phyloP scores from a whole-genome alignment of 2,888 invertebrate genomes.

The Pollenia angustigena region DNA sequence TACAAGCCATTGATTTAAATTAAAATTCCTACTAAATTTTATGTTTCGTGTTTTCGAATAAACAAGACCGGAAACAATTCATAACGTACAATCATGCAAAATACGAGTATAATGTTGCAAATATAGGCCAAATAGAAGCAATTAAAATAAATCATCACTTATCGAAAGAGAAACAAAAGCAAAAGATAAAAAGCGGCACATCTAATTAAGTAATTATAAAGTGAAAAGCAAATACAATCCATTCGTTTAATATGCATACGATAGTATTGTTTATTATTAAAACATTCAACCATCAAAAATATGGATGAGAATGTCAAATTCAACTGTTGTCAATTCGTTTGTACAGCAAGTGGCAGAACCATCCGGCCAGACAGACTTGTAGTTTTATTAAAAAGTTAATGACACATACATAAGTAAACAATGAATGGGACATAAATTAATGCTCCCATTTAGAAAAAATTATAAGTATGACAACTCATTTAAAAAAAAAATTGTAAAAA shows the following conservation, averaged over 20 bases:
- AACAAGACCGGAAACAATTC: slow-evolving; percentile 20
- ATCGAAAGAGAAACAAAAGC: slow-evolving; percentile 18
- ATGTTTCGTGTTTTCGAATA: slow-evolving; percentile 28
- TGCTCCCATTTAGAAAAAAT: slow-evolving; percentile 14
- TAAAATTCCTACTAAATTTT: slow-evolving; percentile 41
- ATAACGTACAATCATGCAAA: slow-evolving; percentile 44
- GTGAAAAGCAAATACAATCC: slow-evolving; percentile 47
- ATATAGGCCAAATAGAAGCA: slow-evolving; percentile 25
- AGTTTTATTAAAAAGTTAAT: slow-evolving; percentile 2
- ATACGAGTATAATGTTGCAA: slow-evolving; percentile 11
- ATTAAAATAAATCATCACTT: slow-evolving; percentile 33
- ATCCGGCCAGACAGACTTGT: not conserved
- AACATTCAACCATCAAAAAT: slow-evolving; percentile 15
- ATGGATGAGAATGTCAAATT: slow-evolving; percentile 41
- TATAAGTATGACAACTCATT: slow-evolving; percentile 26
- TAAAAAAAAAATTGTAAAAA: not conserved
- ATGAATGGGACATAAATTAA: slow-evolving; percentile 14
- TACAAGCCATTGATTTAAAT: slow-evolving; percentile 4
- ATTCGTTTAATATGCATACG: slow-evolving; percentile 24
- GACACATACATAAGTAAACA: slow-evolving; percentile 33
- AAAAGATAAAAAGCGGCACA: slow-evolving; percentile 24
- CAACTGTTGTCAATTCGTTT: not conserved
- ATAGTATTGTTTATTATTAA: slow-evolving; percentile 38
- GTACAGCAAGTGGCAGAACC: not conserved
- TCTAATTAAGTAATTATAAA: slow-evolving; percentile 56